Base-by-base conservation (phyloP, 2,113 vertebrate genomes). In the Erpornis zantholeuca region DNA sequence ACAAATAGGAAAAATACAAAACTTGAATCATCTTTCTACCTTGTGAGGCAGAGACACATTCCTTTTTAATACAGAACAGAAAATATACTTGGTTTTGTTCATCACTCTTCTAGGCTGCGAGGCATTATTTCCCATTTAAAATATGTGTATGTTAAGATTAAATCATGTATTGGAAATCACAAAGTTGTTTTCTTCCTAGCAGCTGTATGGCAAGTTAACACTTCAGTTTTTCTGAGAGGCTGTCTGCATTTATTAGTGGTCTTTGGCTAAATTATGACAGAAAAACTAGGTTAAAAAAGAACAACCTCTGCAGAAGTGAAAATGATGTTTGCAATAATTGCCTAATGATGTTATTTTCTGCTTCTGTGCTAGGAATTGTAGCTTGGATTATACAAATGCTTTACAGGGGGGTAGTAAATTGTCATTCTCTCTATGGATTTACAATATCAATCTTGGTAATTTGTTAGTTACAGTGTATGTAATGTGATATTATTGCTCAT, bases 401-500 rank as follows among this genome's bases (percentile, higher is more conserved):
- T 93, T 93, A 94, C 71, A 79, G 50, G 29, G 53, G 52, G 35
- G 52, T 88, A 96, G 92, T 94, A 97, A 97, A 96, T 96, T 94
- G 84, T 95, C 85, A 91, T 96, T 96, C 79, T 96, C 95, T 96
- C 96, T 63, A 65, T 80, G 96, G 97, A 97, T 89, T 97, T 97
- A 88, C 84, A 85, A 86, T 92, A 97, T 97, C 97, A 96, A 81
- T 96, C 94, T 96, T 86, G 76, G 97, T 96, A 97, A 97, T 97
- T 97, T 97, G 97, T 97, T 97, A 97, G 93, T 97, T 97, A 96
- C 90, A 92, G 93, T 75, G 88, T 82, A 94, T 73, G 97, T 95
- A 97, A 97, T 24, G 35, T 86, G 97, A 97, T 97, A 96, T 95
- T 96, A 97, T 96, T 97, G 90, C 96, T 97, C 95, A 94, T 90